Evolutionary conservation across 1,140 invertebrate genomes (phyloP).

Genomic region (Diplogasteroides magnus): DNA sequence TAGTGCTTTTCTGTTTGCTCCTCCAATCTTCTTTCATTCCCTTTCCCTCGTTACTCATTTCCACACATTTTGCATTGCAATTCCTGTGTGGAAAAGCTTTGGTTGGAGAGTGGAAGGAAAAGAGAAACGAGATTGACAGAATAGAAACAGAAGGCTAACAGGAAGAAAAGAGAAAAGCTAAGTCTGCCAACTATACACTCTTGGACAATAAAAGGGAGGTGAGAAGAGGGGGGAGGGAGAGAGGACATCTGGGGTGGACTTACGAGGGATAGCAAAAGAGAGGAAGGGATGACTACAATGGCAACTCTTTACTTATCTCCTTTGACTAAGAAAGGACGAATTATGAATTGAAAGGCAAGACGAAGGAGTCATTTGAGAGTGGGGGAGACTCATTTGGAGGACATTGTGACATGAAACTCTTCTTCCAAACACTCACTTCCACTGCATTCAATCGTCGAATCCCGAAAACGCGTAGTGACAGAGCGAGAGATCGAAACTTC

Average conservation of each 20-base stretch:
- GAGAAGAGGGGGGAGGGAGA: neutral
- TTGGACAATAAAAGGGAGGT: neutral
- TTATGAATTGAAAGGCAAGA: conserved; percentile 17
- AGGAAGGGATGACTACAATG: no score
- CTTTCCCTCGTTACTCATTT: neutral
- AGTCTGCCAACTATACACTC: neutral
- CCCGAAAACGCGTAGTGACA: conserved; percentile 31
- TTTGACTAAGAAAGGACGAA: no score
- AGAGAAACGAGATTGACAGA: neutral
- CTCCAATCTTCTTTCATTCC: neutral
- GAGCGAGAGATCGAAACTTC: conserved; percentile 35
- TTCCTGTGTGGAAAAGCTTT: conserved; percentile 4
- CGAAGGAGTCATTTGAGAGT: conserved; percentile 12
- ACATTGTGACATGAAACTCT: no score
- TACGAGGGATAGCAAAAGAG: neutral
- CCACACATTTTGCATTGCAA: conserved; percentile 1
- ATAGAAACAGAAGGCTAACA: neutral
- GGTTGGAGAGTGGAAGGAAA: neutral
- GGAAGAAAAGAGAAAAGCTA: neutral
- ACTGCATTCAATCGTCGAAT: conserved; percentile 11
- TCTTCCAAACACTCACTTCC: conserved; percentile 16
- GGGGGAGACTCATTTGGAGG: no score
- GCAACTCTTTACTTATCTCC: no score
- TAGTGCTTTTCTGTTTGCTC: neutral
- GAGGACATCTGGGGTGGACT: neutral